phyloP scores from a whole-genome alignment of 92 coral and sea anemone species.

The Siderastrea radians region DNA sequence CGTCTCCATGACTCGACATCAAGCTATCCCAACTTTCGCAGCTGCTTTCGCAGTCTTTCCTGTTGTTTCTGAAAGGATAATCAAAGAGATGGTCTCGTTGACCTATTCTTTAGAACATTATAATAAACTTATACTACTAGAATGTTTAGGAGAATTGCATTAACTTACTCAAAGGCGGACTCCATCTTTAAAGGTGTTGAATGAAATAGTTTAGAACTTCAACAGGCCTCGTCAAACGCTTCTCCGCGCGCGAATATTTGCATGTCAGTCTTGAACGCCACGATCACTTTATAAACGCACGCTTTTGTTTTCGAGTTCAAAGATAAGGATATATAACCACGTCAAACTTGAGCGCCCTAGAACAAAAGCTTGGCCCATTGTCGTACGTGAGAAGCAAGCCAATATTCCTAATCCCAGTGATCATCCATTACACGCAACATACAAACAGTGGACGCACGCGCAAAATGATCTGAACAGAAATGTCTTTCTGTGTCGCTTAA shows the following conservation, averaged over 20 bases:
- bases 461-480: background rate
- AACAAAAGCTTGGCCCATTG: slow-evolving; percentile 3
- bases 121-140: background rate
- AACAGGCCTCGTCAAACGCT: background rate
- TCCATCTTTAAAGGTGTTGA: background rate
- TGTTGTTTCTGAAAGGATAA: slow-evolving; percentile 10
- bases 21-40: background rate
- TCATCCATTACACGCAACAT: too few species aligned
- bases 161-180: slow-evolving; percentile 14
- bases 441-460: too few species aligned
- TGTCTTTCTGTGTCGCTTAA: background rate
- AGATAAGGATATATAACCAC: background rate
- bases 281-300: background rate
- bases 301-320: background rate
- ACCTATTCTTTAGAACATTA: background rate
- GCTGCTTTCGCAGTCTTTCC: slow-evolving; percentile 1
- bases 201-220: background rate
- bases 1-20: slow-evolving; percentile 12
- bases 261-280: background rate
- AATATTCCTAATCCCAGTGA: too few species aligned
- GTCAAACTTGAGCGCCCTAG: background rate
- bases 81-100: background rate
- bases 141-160: background rate
- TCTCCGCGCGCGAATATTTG: slow-evolving; percentile 15
- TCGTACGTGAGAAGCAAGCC: background rate